Evolutionary conservation across 2,113 vertebrate genomes (phyloP).

Genomic region (Pholis gunnellus): DNA sequence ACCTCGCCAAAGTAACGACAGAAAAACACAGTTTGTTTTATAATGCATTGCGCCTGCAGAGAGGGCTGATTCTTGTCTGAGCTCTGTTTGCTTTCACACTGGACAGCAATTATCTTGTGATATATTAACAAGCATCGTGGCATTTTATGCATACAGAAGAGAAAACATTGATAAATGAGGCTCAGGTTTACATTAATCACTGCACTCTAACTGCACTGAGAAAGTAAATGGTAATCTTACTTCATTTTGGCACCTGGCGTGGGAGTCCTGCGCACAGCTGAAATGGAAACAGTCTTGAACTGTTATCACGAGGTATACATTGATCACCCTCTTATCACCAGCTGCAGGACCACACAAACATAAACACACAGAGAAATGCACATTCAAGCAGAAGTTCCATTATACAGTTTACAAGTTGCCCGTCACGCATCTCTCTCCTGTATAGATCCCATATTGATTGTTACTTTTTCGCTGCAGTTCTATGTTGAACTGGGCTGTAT

Average conservation of each 20-base stretch:
- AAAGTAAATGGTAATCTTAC: constrained; percentile 63
- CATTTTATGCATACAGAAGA: constrained; percentile 32
- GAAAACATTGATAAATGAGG: constrained; percentile 60
- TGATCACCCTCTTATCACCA: constrained; percentile 52
- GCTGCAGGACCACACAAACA: constrained; percentile 36
- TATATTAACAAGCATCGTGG: constrained; percentile 46
- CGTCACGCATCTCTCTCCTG: not conserved
- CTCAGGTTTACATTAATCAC: constrained; percentile 54
- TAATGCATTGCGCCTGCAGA: constrained; percentile 41
- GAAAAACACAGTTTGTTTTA: constrained; percentile 37
- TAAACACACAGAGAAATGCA: constrained; percentile 6
- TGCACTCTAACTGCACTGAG: constrained; percentile 32
- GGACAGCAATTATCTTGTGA: constrained; percentile 54
- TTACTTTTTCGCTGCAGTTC: constrained; percentile 32
- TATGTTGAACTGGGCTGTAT: not conserved
- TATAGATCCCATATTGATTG: constrained; percentile 39
- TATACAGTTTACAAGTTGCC: not conserved
- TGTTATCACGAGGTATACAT: constrained; percentile 20
- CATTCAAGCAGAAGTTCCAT: constrained; percentile 1
- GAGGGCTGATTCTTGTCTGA: constrained; percentile 30
- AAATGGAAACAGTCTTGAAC: constrained; percentile 40
- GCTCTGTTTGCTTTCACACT: constrained; percentile 42
- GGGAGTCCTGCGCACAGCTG: constrained; percentile 21
- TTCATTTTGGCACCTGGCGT: constrained; percentile 48
- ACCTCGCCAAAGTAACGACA: constrained; percentile 28